Evolutionary conservation across 2,113 vertebrate species (phyloP), one percentile per base, ranked within the genome.

Genomic region (Vulpes lagopus): DNA sequence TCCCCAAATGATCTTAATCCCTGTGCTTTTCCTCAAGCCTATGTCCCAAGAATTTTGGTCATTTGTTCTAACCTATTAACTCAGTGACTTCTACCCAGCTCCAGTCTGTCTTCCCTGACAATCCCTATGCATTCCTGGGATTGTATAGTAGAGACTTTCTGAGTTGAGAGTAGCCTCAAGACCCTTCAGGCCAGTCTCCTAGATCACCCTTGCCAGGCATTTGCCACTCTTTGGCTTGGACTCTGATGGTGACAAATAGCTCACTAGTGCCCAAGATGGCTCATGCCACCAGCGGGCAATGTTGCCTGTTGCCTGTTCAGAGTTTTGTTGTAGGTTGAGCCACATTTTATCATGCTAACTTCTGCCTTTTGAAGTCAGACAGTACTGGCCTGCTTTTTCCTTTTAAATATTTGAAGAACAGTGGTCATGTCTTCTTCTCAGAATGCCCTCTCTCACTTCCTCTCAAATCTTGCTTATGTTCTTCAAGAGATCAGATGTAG

Each of bases 381-480:
- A 19, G 43, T 30, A 12, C 7, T 89, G 78, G 25, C 3, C 25
- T 71, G 20, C 11, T 3, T 76, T 89, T 71, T 55, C 35, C 14
- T 55, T 87, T 79, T 89, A 71, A 83, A 92, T 94, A 71, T 53
- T 83, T 94, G 55, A 89, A 73, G 88, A 92, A 71, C 4, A 97
- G 19, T 20, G 10, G 4, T 15, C 3, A 0, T 30, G 32, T 62
- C 43, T 38, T 91, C 7, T 83, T 94, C 20, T 83, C 38, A 82
- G 79, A 76, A 71, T 89, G 74, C 78, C 16, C 32, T 80, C 38
- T 38, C 22, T 73, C 2, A 51, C 3, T 88, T 22, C 30, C 4
- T 85, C 53, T 86, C 73, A 84, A 20, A 69, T 85, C 69, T 94
- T 82, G 17, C 51, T n/a, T 95, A 2, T 88, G 9, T 64, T 67